Percentiles rank a stretch among this genome's conserved stretches.
Conservation (phyloP, 2,888 invertebrate species). For the Drosophila fulvimacula region DNA sequence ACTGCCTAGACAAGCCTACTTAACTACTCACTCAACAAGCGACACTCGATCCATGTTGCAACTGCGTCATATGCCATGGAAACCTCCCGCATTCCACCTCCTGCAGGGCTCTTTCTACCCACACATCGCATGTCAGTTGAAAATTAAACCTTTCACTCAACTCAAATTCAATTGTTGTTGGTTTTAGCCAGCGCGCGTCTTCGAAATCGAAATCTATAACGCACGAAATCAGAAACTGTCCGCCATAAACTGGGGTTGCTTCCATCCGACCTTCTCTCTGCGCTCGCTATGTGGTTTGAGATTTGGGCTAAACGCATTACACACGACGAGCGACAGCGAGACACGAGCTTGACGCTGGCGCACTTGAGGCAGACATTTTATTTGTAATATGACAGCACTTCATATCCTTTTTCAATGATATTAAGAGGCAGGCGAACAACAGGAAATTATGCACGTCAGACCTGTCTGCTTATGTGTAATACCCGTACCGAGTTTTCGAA, state of each 20-base stretch:
- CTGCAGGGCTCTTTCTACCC: neutral
- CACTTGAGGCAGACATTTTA: conserved; percentile 57
- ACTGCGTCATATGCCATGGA: conserved; percentile 32
- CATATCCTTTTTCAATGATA: conserved; percentile 70
- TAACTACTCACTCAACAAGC: conserved; percentile 65
- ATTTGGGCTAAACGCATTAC: conserved; percentile 60
- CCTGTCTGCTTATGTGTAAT: conserved; percentile 71
- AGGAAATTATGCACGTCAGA: conserved; percentile 74
- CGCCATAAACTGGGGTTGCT: conserved; percentile 26
- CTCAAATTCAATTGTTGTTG: conserved; percentile 64
- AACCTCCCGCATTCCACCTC: neutral
- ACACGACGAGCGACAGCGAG: conserved; percentile 23
- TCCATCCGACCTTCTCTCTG: neutral
- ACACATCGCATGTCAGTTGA: conserved; percentile 64
- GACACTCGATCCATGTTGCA: conserved; percentile 58
- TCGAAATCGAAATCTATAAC: conserved; percentile 67
- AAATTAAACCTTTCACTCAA: conserved; percentile 78
- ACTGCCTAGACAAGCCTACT: conserved; percentile 70
- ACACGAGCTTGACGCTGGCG: conserved; percentile 8
- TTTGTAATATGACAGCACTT: conserved; percentile 73
- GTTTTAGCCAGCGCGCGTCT: conserved; percentile 31
- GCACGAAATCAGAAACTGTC: conserved; percentile 64
- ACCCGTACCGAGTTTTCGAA: conserved; percentile 18
- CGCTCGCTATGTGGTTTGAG: conserved; percentile 25
- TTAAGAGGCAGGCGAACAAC: conserved; percentile 54